A percentile compares a stretch with the other conserved stretches of the same genome.
Evolutionary conservation across 53 echinoderm and acorn worm genomes (phyloP).

Genomic region (Astropecten irregularis): DNA sequence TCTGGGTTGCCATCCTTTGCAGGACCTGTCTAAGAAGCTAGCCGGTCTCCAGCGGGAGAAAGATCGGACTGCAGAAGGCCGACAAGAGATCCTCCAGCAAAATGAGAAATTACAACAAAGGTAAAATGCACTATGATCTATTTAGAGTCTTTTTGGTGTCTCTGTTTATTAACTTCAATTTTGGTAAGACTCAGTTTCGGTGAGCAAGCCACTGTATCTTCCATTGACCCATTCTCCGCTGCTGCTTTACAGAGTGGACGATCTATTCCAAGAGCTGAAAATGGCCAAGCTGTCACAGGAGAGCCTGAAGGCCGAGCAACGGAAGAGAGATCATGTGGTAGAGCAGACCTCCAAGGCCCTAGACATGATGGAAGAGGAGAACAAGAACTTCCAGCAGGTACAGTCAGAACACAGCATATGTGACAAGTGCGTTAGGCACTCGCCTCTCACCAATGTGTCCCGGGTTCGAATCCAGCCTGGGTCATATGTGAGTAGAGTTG

Average conservation of each 20-base stretch:
- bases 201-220: neutral
- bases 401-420: too few relatives aligned
- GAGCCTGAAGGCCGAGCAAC: conserved; percentile 71
- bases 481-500: too few relatives aligned
- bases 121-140: too few relatives aligned
- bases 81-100: conserved; percentile 70
- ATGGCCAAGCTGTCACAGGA: conserved; percentile 49
- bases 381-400: conserved; percentile 90
- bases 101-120: conserved; percentile 70
- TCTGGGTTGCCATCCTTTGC: too few relatives aligned
- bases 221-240: too few relatives aligned
- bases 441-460: too few relatives aligned
- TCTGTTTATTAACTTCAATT: too few relatives aligned
- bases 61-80: conserved; percentile 62
- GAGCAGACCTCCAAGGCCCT: conserved; percentile 90
- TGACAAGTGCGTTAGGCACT: too few relatives aligned
- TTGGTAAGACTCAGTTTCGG: too few relatives aligned
- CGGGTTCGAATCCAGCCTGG: too few relatives aligned
- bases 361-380: conserved; percentile 79
- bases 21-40: conserved; percentile 84
- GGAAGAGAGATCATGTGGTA: conserved; percentile 81
- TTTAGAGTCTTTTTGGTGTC: too few relatives aligned
- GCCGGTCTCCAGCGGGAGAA: conserved; percentile 72
- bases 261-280: conserved; percentile 81
- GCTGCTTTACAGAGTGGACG: conserved; percentile 74